Evolutionary conservation across 2,888 invertebrate species (phyloP), one percentile per base, ranked within the genome.

Genomic region (Phaedon cochleariae): DNA sequence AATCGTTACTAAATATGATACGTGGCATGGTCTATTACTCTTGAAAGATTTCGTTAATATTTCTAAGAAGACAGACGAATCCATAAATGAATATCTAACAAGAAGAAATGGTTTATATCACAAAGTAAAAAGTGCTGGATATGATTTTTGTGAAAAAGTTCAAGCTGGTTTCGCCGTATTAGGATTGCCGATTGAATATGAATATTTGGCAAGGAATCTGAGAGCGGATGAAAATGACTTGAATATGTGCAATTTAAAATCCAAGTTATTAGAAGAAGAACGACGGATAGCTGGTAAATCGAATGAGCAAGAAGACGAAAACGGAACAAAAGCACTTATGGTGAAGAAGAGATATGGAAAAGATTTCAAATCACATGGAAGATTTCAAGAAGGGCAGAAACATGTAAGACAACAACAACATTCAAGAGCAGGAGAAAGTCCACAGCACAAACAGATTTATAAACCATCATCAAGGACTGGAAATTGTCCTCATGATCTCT

Each of bases 1-100:
- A 29, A 59, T 49, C 20, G 31, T 31, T 29, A 59, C 49, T 2
- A 34, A 49, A 29, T 59, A 46, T 34, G 37, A 59, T 49, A 59
- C 34, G 10, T 59, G 59, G 22, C 49, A 49, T 20, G 59, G 49
- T 9, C 21, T 37, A 12, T 46, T 59, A 4, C 18, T 49, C 9
- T 31, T 57, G 41, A 57, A 57, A 57, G 59, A 59, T 59, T 59
- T 49, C 12, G 29, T 59, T 1, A 59, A 59, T 49, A 59, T 34
- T 9, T 48, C 18, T 18, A 59, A 59, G 48, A 49, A 7, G 20
- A 10, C 21, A 7, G 31, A 49, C 31, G 34, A 59, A 20, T n/a
- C 46, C 12, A 59, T 59, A 15, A 49, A 59, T 31, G 45, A 49
- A n/a, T 59, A 59, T 9, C 15, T 59, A 9, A 34, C 46, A 21